Base-by-base conservation (phyloP, 2,797 vertebrate genomes). In the Clarias pachynema region DNA sequence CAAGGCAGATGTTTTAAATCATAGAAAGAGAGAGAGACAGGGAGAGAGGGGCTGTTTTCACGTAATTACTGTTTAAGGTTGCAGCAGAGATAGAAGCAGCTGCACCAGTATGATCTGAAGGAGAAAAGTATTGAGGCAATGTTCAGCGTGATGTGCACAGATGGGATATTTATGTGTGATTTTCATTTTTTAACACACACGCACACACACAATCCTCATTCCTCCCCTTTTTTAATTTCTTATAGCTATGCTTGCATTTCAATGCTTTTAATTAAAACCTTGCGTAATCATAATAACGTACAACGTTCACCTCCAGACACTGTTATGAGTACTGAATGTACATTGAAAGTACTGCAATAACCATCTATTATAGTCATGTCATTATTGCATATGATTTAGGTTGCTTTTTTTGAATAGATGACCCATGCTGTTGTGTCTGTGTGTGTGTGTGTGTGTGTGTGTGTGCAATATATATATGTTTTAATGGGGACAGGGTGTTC, bases 11-110 rank as follows among this genome's bases (percentile, higher is more conserved):
- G 34, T 62, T 62, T 62, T 59, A 29, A 78, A 31, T 15, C 31
- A 62, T 31, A 78, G 74, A 78, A 3, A 34, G 9, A 77, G 26
- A 12, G 73, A 57, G 26, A 29, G 26, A 31, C n/a, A 29, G 16
- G 31, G 49, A 75, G 73, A 57, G 56, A 60, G 57, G 12, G 5
- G 74, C 26, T 60, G 79, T 31, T 24, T 60, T 84, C 57, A 69
- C 60, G 18, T 84, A 56, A 83, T 68, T 15, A 84, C 37, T 72
- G 75, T 80, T 77, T 79, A 86, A 84, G 84, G 84, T 82, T 84
- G 78, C 82, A 75, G 82, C 40, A 65, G 69, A 53, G 82, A 62
- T 26, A 22, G 78, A 83, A 60, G 44, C 69, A 82, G 49, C 68
- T 62, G 68, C 81, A 66, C 10, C 49, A 29, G 60, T 88, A 53